Percentiles rank a stretch among this genome's conserved stretches.
These are phyloP conservation scores for Solea solea DNA, from an alignment of 2,113 vertebrate species.

Conservation along the genomic window DNA sequence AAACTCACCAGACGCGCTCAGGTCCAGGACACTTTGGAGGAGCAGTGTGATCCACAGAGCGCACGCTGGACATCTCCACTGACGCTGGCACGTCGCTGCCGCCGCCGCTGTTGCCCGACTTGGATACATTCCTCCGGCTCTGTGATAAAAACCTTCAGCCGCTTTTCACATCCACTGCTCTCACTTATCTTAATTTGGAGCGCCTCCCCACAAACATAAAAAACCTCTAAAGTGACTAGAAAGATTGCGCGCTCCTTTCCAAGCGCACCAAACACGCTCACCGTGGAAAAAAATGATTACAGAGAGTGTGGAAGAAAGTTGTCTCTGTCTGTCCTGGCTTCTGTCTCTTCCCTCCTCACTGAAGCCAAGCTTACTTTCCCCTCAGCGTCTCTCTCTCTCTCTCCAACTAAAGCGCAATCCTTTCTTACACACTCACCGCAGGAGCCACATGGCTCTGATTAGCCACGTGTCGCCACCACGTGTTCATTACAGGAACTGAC, in stretches of 20 bases:
- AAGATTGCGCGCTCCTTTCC: neutral
- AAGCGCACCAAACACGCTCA: conserved; percentile 12
- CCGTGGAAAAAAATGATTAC: neutral
- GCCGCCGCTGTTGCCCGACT: conserved; percentile 41
- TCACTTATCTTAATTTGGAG: conserved; percentile 16
- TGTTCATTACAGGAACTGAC: conserved; percentile 45
- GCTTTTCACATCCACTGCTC: conserved; percentile 75
- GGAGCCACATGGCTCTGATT: conserved; percentile 68
- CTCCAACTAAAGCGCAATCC: conserved; percentile 54
- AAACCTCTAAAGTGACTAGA: neutral
- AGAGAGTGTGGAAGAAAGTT: conserved; percentile 23
- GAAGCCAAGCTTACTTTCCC: conserved; percentile 45
- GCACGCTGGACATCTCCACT: conserved; percentile 73
- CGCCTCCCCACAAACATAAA: conserved; percentile 3
- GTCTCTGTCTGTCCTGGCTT: conserved; percentile 32
- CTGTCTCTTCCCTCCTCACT: conserved; percentile 48
- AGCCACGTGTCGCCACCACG: conserved; percentile 71
- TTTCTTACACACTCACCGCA: conserved; percentile 51
- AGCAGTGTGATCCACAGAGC: conserved; percentile 68
- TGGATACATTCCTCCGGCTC: conserved; percentile 79
- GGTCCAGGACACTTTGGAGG: conserved; percentile 59
- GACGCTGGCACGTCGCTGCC: conserved; percentile 59
- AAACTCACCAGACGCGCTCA: conserved; percentile 73
- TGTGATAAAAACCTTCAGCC: conserved; percentile 39
- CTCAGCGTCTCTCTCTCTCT: conserved; percentile 9